Conservation (phyloP, 2,888 invertebrate species). For the Euplagia quadripunctaria region DNA sequence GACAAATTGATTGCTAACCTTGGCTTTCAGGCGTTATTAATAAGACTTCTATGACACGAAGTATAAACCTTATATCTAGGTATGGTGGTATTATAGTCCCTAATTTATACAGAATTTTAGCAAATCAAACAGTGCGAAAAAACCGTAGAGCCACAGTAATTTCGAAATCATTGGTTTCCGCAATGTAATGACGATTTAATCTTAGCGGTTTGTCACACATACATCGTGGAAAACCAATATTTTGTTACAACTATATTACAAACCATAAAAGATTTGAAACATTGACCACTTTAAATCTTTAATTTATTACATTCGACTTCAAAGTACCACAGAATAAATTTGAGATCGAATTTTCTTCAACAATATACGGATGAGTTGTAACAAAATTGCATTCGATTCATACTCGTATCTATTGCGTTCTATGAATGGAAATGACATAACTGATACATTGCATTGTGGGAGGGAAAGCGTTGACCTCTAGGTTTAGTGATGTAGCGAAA, state of each 20-base stretch:
- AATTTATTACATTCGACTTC: neutral
- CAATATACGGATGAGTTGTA: neutral
- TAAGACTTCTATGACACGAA: too few species aligned
- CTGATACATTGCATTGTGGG: neutral
- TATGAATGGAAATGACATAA: neutral
- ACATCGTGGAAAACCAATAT: too few species aligned
- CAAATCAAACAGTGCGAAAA: too few species aligned
- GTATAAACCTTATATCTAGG: too few species aligned
- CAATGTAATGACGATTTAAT: too few species aligned
- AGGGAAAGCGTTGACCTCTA: constrained; percentile 8
- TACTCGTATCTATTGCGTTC: neutral
- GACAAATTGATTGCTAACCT: neutral
- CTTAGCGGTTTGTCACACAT: too few species aligned
- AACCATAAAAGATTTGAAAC: neutral
- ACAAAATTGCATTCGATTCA: constrained; percentile 1
- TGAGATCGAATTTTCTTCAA: neutral
- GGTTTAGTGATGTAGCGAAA: neutral
- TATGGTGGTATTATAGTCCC: too few species aligned
- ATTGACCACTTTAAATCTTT: neutral
- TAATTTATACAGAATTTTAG: too few species aligned
- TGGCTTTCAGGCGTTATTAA: too few species aligned
- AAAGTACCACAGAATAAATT: neutral
- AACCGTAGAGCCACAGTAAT: too few species aligned
- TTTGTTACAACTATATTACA: too few species aligned
- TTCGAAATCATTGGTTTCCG: too few species aligned